These are phyloP conservation scores for Drosophila fuyamai DNA, from an alignment of 1,140 invertebrate species.

Conservation along the genomic window DNA sequence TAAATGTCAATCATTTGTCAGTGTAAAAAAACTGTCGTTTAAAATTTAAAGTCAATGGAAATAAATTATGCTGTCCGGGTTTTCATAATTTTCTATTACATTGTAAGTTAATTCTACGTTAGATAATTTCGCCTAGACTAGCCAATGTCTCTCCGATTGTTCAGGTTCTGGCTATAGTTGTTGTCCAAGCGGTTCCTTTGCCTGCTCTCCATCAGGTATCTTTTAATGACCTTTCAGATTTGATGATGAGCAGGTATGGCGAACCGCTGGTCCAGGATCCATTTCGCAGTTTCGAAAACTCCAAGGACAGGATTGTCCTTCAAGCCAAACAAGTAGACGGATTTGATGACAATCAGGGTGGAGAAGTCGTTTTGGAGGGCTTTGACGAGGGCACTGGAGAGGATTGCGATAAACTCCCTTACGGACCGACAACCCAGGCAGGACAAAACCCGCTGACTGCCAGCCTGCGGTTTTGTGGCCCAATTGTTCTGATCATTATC, in stretches of 20 bases:
- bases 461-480: not conserved
- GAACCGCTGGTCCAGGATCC: not conserved
- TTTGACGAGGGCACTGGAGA: not conserved
- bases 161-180: not conserved
- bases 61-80: not conserved
- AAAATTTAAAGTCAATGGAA: not conserved
- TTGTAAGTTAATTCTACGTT: not conserved
- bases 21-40: not conserved
- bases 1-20: not conserved
- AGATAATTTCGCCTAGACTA: not conserved
- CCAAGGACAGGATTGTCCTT: not conserved
- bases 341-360: slow-evolving; percentile 3
- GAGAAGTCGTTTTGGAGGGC: not conserved
- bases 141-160: not conserved
- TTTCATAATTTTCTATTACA: not conserved
- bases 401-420: not conserved
- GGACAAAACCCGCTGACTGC: not conserved
- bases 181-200: not conserved
- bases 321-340: not conserved
- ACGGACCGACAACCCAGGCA: not conserved
- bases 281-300: not conserved
- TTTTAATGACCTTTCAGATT: not conserved
- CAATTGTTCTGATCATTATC: not conserved
- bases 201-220: not conserved
- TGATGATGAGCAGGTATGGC: not conserved